Evolutionary conservation across 2,888 invertebrate genomes (phyloP).

Genomic region (Odontomyia ornata): DNA sequence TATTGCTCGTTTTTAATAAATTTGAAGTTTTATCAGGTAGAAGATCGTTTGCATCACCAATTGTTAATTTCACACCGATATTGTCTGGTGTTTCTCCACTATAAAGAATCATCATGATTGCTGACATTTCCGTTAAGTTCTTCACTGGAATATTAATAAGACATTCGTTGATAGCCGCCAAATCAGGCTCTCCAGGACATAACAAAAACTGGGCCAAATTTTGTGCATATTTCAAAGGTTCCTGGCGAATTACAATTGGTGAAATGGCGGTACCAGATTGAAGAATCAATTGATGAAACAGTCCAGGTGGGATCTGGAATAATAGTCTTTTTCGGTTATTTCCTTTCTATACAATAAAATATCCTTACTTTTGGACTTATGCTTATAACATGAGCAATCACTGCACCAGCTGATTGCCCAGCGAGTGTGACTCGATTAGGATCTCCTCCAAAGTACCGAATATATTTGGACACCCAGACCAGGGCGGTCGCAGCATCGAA

Average conservation of each 20-base stretch:
- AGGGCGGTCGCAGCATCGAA: constrained; percentile 63
- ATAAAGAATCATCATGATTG: constrained; percentile 35
- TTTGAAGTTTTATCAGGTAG: constrained; percentile 44
- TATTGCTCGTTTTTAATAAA: constrained; percentile 51
- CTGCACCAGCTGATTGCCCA: constrained; percentile 64
- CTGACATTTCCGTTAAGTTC: constrained; percentile 52
- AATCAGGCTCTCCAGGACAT: constrained; percentile 51
- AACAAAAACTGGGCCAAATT: constrained; percentile 54
- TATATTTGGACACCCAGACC: constrained; percentile 63
- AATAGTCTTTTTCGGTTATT: constrained; percentile 3
- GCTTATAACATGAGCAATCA: constrained; percentile 60
- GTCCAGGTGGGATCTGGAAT: constrained; percentile 54
- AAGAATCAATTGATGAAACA: constrained; percentile 63
- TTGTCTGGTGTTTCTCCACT: constrained; percentile 36
- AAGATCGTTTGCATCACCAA: constrained; percentile 45
- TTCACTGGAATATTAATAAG: constrained; percentile 54
- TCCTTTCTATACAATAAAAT: not conserved
- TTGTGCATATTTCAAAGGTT: constrained; percentile 55
- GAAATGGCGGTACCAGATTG: constrained; percentile 64
- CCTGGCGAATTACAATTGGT: constrained; percentile 61
- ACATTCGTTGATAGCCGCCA: constrained; percentile 52
- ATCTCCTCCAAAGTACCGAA: constrained; percentile 64
- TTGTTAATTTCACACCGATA: constrained; percentile 48
- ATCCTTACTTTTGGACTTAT: constrained; percentile 57
- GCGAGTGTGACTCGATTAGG: constrained; percentile 61